phyloP scores from a whole-genome alignment of 2,113 vertebrate genomes.

The Xiphorhynchus elegans region DNA sequence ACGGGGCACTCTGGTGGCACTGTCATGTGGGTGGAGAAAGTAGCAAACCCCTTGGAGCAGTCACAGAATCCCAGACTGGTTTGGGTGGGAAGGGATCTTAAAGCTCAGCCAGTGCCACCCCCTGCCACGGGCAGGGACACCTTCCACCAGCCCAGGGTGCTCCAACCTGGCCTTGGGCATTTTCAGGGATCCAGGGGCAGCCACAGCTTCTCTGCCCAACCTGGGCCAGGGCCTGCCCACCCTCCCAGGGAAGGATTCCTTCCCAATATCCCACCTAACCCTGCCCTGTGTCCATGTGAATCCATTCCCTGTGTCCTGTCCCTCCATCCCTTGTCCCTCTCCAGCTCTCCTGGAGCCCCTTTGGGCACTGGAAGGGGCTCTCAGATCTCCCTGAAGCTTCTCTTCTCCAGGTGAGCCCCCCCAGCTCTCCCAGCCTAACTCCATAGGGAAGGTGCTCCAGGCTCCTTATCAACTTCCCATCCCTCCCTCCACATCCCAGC shows the following conservation, averaged over 20 bases:
- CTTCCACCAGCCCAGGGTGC: accelerated
- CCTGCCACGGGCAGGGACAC: background rate
- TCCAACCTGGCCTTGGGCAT: background rate
- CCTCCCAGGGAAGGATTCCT: background rate
- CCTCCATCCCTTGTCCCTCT: too few relatives aligned
- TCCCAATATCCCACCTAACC: background rate
- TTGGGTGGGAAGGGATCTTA: background rate
- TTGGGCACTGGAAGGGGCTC: background rate
- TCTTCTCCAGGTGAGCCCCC: background rate
- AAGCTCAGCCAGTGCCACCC: background rate
- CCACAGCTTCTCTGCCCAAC: background rate
- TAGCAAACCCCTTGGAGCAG: background rate
- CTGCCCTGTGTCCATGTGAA: accelerated
- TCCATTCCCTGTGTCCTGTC: background rate
- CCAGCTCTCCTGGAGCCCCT: background rate
- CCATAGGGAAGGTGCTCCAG: background rate
- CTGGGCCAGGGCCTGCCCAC: background rate
- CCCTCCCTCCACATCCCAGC: background rate
- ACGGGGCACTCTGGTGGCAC: background rate
- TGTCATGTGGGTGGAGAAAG: background rate
- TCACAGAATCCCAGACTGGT: background rate
- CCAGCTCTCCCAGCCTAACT: background rate
- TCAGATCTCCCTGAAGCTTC: background rate
- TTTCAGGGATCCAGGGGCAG: background rate
- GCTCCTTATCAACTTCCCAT: background rate